Evolutionary conservation across 2,888 invertebrate genomes (phyloP), one percentile per base, ranked within the genome.

Genomic region (Bombylius discolor): DNA sequence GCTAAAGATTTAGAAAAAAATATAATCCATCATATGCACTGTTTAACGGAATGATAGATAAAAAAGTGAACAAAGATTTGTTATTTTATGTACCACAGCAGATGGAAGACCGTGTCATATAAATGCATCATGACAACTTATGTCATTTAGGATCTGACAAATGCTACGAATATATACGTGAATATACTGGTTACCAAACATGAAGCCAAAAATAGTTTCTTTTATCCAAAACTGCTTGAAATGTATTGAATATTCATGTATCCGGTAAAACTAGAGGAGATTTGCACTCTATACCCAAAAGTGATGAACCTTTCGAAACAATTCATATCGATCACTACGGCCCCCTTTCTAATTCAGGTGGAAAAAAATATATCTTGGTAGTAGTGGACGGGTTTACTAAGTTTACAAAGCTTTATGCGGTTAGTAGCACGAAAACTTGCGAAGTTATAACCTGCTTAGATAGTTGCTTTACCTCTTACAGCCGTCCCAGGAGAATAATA

Each of bases 141-240:
- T 65, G 65, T 46, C 68, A 68, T 58, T 46, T 64, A 39, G 67
- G 55, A 6, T 36, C 39, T 4, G 32, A 14, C 13, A 55, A 55
- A 39, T 51, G 51, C 7, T 12, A 31, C 5, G 51, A 51, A n/a
- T 47, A 51, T 6, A 9, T 56, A 13, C 31, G 34, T 14, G 47
- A 23, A 12, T 34, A n/a, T 51, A 51, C 12, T 55, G 55, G 55
- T 55, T 55, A 44, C 55, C 55, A 5, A 47, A 47, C 12, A 55
- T 55, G 56, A 62, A 58, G 52, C 47, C 39, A 1, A 59, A 58
- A 47, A 58, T 61, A 2, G 36, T 39, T 23, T 13, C 33, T 23
- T 51, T n/a, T 12, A 47, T 52, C 39, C 7, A 33, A 4, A 55
- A 39, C 32, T 55, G 55, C 12, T n/a, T 55, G 23, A 51, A 51